These are phyloP conservation scores for Masticophis lateralis DNA, from an alignment of 2,797 vertebrate genomes.

Conservation along the genomic window DNA sequence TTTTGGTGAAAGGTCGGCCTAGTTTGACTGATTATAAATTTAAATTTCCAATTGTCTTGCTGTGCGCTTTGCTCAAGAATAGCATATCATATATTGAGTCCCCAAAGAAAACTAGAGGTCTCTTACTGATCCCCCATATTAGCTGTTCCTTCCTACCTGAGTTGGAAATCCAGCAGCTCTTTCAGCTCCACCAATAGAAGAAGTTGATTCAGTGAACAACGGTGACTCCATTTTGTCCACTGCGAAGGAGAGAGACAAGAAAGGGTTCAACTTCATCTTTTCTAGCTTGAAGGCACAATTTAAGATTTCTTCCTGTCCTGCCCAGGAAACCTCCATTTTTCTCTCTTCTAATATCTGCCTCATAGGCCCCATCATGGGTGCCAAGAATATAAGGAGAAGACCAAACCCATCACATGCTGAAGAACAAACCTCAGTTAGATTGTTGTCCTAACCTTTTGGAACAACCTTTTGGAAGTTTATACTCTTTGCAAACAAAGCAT, in stretches of 20 bases:
- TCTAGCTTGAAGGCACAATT: neutral
- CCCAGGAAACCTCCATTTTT: neutral
- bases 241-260: neutral
- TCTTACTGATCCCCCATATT: neutral
- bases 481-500: too few species aligned
- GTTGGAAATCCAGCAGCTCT: neutral
- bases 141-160: neutral
- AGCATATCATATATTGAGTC: neutral
- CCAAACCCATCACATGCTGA: too few species aligned
- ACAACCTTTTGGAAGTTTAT: too few species aligned
- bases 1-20: neutral
- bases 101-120: neutral
- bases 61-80: neutral
- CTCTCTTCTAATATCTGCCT: too few species aligned
- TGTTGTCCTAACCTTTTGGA: too few species aligned
- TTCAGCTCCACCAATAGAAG: neutral
- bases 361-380: too few species aligned
- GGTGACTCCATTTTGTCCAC: neutral
- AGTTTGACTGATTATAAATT: too few species aligned
- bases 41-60: neutral
- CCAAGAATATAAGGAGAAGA: too few species aligned
- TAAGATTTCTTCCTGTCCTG: neutral
- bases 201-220: neutral
- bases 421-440: too few species aligned
- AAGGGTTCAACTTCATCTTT: neutral